These are phyloP conservation scores for Ornithorhynchus anatinus DNA, from an alignment of 2,113 vertebrate genomes.

Conservation along the genomic window DNA sequence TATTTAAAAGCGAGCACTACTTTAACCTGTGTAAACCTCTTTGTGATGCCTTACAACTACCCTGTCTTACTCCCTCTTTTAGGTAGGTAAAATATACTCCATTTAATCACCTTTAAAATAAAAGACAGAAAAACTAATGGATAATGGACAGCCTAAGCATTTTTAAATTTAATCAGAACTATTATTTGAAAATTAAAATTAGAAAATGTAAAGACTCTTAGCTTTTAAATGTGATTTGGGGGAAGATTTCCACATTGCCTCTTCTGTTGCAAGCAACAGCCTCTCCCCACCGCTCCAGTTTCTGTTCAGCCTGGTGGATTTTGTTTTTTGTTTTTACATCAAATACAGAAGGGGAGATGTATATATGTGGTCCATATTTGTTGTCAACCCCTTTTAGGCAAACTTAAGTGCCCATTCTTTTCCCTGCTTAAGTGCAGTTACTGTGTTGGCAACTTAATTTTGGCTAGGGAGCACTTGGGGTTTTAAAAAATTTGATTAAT, in stretches of 20 bases:
- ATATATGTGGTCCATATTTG: slow-evolving; percentile 65
- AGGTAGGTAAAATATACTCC: slow-evolving; percentile 68
- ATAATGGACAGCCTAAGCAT: slow-evolving; percentile 49
- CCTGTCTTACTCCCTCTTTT: slow-evolving; percentile 81
- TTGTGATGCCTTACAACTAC: slow-evolving; percentile 88
- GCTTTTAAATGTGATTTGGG: slow-evolving; percentile 53
- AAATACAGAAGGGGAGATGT: slow-evolving; percentile 65
- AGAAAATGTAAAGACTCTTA: slow-evolving; percentile 63
- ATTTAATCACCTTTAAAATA: slow-evolving; percentile 41
- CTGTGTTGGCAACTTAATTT: slow-evolving; percentile 55
- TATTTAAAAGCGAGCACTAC: slow-evolving; percentile 85
- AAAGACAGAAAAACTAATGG: slow-evolving; percentile 20
- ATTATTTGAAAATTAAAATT: slow-evolving; percentile 55
- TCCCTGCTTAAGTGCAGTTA: slow-evolving; percentile 64
- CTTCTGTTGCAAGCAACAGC: too few relatives aligned
- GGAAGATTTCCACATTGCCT: slow-evolving; percentile 65
- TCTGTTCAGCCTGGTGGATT: too few relatives aligned
- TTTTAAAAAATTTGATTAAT: neutral
- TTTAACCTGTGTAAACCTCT: slow-evolving; percentile 84
- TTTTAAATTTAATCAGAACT: slow-evolving; percentile 37
- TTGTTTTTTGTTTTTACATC: slow-evolving; percentile 36
- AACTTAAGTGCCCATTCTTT: slow-evolving; percentile 62
- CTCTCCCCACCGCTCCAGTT: too few relatives aligned
- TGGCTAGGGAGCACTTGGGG: neutral
- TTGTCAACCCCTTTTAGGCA: slow-evolving; percentile 66